Conservation (phyloP, 1,140 invertebrate species). For the Adelges cooleyi region DNA sequence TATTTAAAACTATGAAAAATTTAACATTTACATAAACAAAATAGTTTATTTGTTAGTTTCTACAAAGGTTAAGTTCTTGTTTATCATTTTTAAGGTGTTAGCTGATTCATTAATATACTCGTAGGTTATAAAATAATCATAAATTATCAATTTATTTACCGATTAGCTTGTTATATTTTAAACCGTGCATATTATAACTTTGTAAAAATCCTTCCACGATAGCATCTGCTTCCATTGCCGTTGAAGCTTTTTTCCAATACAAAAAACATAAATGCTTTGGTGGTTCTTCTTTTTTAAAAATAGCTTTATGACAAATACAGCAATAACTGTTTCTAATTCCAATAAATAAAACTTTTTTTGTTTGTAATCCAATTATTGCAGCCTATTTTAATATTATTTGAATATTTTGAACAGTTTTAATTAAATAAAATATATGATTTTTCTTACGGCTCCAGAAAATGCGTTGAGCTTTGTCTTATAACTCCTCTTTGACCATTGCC, state of each 20-base stretch:
- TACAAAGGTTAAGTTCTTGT: no score
- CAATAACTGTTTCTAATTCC: conserved; percentile 39
- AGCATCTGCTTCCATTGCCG: conserved; percentile 40
- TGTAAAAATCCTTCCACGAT: conserved; percentile 38
- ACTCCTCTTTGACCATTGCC: conserved; percentile 34
- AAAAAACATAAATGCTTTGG: conserved; percentile 34
- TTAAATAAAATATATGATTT: neutral
- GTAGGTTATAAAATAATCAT: no score
- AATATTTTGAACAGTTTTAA: neutral
- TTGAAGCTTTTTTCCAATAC: conserved; percentile 37
- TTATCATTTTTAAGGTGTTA: no score
- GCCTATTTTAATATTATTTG: neutral
- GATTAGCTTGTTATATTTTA: conserved; percentile 36
- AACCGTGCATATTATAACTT: conserved; percentile 35
- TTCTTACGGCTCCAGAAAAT: conserved; percentile 33
- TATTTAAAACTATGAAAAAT: no score
- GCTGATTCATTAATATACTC: no score
- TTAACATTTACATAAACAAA: no score
- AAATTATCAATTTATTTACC: no score
- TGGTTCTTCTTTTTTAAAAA: neutral
- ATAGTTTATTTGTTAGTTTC: no score
- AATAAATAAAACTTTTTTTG: conserved; percentile 36
- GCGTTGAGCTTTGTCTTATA: conserved; percentile 35
- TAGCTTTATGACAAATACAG: conserved; percentile 31
- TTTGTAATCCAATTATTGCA: conserved; percentile 35